phyloP scores from a whole-genome alignment of 1,140 invertebrate genomes.

The Homarus americanus region DNA sequence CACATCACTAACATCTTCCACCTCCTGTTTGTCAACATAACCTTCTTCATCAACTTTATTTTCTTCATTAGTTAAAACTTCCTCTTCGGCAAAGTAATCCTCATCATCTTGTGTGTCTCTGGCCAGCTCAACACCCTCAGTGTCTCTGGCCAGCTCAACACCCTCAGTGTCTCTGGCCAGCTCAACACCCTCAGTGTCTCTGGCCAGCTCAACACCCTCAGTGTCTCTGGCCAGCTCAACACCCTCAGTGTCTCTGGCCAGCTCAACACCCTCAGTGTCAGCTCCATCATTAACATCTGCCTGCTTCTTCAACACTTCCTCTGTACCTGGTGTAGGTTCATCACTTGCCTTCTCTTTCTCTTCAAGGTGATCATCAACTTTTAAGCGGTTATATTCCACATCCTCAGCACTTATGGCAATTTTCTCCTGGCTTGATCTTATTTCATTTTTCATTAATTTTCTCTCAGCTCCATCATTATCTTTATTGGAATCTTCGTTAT shows the following conservation, averaged over 20 bases:
- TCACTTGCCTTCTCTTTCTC: background rate
- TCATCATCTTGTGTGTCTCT: background rate
- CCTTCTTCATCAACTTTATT: background rate
- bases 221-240: too few relatives aligned
- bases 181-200: too few relatives aligned
- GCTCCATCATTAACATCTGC: background rate
- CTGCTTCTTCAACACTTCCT: background rate
- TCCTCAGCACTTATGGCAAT: slow-evolving; percentile 56
- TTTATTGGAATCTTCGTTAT: background rate
- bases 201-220: too few relatives aligned
- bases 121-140: too few relatives aligned
- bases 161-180: too few relatives aligned
- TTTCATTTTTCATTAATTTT: background rate
- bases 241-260: too few relatives aligned
- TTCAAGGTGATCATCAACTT: slow-evolving; percentile 11
- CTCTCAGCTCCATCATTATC: background rate
- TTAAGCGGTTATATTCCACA: slow-evolving; percentile 51
- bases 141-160: too few relatives aligned
- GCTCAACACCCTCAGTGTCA: background rate
- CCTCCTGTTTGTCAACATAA: background rate
- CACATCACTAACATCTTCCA: background rate
- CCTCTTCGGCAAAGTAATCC: slow-evolving; percentile 8
- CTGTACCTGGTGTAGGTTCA: background rate
- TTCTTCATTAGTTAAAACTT: background rate
- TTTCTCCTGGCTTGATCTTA: slow-evolving; percentile 1